Evolutionary conservation across 23 tunicate species (phyloP), one percentile per base, ranked within the genome.

Genomic region (Diplosoma virens): DNA sequence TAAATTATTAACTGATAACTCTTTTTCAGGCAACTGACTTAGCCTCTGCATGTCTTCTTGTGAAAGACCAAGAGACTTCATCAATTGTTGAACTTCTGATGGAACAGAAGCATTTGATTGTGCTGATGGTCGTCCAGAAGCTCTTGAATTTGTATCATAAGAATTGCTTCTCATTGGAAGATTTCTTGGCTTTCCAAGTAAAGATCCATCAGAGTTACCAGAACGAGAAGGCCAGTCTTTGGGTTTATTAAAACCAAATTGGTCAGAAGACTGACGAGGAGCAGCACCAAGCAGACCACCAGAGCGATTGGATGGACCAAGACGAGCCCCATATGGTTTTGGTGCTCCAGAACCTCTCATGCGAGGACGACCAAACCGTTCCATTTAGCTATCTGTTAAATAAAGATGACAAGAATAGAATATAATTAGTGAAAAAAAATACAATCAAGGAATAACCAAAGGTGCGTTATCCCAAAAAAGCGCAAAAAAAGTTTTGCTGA

Each of bases 1-100:
- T 22, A 86, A 66, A 32, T 86, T 86, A 41, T 37, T 54, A 1
- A 64, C 75, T 2, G 80, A 59, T 3, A 86, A 27, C 22, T 86
- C 84, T 14, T 74, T 54, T 31, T 86, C 93, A 0, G 93, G 93
- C 22, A 86, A 55, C n/a, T 73, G 77, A 36, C 93, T 86, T n/a
- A 86, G 46, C 59, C 73, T 80, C 35, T 86, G 75, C 68, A 86
- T 72, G 75, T 86, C 93, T 21, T 76, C 35, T 32, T 79, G 83
- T 17, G 93, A 79, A 31, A 86, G 85, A 52, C 84, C 84, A 27
- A 86, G 64, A 20, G 52, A 63, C n/a, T 72, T 30, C 85, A 86
- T 79, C 34, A 86, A 66, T 16, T 73, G 72, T 18, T 64, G 58
- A 11, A 86, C 93, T 50, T 86, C 85, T 53, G 74, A 30, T 4